Base-by-base conservation (phyloP, 2,888 invertebrate genomes). In the Chloroclysta siterata region DNA sequence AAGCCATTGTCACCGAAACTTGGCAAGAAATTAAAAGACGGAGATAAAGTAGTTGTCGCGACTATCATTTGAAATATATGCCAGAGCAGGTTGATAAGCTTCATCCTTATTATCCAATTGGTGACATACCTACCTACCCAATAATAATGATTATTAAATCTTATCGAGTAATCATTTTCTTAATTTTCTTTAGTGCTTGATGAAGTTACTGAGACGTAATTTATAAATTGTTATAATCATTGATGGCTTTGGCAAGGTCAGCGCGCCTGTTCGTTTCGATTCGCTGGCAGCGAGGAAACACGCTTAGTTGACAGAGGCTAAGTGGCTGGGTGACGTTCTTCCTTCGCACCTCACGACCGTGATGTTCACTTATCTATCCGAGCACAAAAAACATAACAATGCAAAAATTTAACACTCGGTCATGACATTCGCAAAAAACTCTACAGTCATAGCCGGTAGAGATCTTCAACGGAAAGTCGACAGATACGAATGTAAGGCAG, bases 261-360 rank as follows among this genome's bases (percentile, higher is more conserved):
- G 66, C 68, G 69, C 76, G 85, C 83, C 83, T 84, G 83, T 85
- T 90, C 90, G 88, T 89, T 82, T 84, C 75, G 78, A 79, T 82
- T 86, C 73, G 82, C 84, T 84, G 79, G 81, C 79, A 72, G 78
- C 80, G 75, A 90, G 93, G 93, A 92, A 89, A 85, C 81, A 93
- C 90, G 93, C 81, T 78, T 86, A 86, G 89, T 88, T 90, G 86
- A 85, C 85, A 85, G 82, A 82, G 81, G 81, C 82, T 90, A 90
- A 91, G 89, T 83, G 82, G 79, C 82, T 85, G 83, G 81, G 84
- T 89, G 85, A 84, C 80, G 84, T 68, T 88, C 83, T 83, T 88
- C 83, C 84, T 84, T 76, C 72, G 74, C 76, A 81, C 79, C 77
- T 75, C 76, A 78, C 76, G 81, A 75, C 85, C 85, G 70, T 86